Evolutionary conservation across 2,113 vertebrate species (phyloP), one percentile per base, ranked within the genome.

Genomic region (Euleptes europaea): DNA sequence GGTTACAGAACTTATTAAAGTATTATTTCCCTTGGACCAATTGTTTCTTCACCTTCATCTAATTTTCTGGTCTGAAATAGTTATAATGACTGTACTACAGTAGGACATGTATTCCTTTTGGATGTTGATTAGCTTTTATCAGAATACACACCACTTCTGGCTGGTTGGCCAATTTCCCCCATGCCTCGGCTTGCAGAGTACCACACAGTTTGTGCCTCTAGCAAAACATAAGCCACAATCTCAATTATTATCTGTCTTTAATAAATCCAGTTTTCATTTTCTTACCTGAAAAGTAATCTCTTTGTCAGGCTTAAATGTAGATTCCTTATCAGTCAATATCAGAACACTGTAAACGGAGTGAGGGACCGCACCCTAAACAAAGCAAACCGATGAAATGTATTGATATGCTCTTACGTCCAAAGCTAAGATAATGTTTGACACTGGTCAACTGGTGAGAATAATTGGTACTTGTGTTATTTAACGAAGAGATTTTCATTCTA

Each of bases 321-420:
- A 88, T 57, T 97, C 97, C 82, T 97, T 97, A 89, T 97, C 97
- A 88, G 94, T 91, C 86, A 98, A 90, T 74, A 97, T 88, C 80
- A 98, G 87, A 86, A 96, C 89, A 1, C 90, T 95, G 47, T 96
- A 96, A 95, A 97, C 82, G 47, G 84, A 54, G 47, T 91, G 80
- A 75, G 92, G 80, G 44, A 83, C 42, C 5, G 81, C 80, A 84
- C 60, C 89, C 93, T 94, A 81, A 63, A 75, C 31, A 38, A 89
- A 84, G 60, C 60, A 63, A 84, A 49, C 42, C 65, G 75, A 77
- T 13, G 17, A 13, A 63, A 69, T 70, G 26, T 35, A 54, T 26
- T 82, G 15, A 78, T 49, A 77, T 10, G 28, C 19, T 66, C 17
- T 40, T 38, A 71, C 40, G 33, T 13, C 3, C 74, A 28, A 66